phyloP scores from a whole-genome alignment of 2,888 invertebrate species.

The Elysia crispata region DNA sequence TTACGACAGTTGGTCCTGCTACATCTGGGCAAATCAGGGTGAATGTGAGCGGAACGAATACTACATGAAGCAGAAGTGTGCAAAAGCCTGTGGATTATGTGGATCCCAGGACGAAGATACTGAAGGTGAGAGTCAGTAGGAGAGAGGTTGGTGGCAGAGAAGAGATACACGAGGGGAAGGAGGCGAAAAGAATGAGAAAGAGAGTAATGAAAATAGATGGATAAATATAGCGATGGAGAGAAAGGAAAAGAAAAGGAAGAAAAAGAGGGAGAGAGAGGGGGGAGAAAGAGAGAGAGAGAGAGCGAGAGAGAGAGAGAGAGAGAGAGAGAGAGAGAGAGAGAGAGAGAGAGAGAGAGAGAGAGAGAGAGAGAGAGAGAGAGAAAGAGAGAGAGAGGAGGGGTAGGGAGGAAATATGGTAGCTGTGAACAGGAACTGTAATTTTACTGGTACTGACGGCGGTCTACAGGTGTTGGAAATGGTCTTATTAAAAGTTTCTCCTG shows the following conservation, averaged over 20 bases:
- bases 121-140: neutral
- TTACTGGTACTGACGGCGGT: too few relatives aligned
- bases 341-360: slow-evolving; percentile 4
- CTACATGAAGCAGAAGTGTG: slow-evolving; percentile 68
- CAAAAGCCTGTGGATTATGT: slow-evolving; percentile 67
- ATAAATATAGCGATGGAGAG: too few relatives aligned
- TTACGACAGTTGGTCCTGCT: slow-evolving; percentile 66
- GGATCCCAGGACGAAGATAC: slow-evolving; percentile 44
- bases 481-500: neutral
- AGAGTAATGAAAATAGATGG: too few relatives aligned
- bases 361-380: slow-evolving; percentile 3
- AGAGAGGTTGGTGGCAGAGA: neutral
- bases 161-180: neutral
- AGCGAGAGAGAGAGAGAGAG: neutral
- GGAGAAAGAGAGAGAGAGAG: slow-evolving; percentile 2
- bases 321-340: neutral
- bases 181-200: neutral
- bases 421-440: too few relatives aligned
- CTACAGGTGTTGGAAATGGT: too few relatives aligned
- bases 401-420: too few relatives aligned
- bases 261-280: neutral
- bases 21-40: slow-evolving; percentile 69
- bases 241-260: neutral
- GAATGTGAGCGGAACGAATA: slow-evolving; percentile 67
- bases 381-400: neutral